phyloP scores from a whole-genome alignment of 2,797 vertebrate species.

The Anolis apletophallus region DNA sequence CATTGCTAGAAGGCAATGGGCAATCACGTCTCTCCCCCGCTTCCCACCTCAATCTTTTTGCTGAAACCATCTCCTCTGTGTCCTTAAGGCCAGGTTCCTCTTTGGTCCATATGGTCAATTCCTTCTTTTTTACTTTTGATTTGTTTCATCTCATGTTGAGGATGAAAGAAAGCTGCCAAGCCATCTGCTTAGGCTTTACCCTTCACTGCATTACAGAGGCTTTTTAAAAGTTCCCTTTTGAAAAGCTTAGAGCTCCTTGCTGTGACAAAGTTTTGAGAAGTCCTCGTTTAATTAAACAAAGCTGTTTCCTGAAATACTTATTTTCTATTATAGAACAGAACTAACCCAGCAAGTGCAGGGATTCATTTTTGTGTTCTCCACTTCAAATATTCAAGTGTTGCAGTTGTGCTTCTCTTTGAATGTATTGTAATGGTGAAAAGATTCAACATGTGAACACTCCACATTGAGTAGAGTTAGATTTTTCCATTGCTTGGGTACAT shows the following conservation, averaged over 20 bases:
- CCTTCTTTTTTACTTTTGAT: constrained; percentile 14
- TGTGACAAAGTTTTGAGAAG: constrained; percentile 40
- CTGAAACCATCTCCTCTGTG: neutral
- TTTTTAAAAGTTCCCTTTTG: neutral
- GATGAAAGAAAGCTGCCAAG: neutral
- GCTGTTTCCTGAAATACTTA: constrained; percentile 29
- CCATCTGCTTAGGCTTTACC: neutral
- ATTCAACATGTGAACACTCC: constrained; percentile 33
- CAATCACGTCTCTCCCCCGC: neutral
- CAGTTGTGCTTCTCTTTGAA: constrained; percentile 27
- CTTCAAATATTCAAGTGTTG: constrained; percentile 30
- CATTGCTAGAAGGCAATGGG: neutral
- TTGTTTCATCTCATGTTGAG: neutral
- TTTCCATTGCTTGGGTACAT: constrained; percentile 10
- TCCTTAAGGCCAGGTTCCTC: neutral
- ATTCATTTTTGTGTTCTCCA: constrained; percentile 18
- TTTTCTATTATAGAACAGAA: constrained; percentile 1
- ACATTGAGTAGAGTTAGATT: constrained; percentile 2
- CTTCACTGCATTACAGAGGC: neutral
- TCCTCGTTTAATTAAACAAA: constrained; percentile 37
- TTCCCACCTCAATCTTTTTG: no score
- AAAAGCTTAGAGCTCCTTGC: constrained; percentile 16
- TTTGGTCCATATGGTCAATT: neutral
- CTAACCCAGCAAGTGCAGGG: constrained; percentile 15
- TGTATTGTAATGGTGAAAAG: constrained; percentile 10